Evolutionary conservation across 1,140 invertebrate species (phyloP), one percentile per base, ranked within the genome.

Genomic region (Aphidius gifuensis): DNA sequence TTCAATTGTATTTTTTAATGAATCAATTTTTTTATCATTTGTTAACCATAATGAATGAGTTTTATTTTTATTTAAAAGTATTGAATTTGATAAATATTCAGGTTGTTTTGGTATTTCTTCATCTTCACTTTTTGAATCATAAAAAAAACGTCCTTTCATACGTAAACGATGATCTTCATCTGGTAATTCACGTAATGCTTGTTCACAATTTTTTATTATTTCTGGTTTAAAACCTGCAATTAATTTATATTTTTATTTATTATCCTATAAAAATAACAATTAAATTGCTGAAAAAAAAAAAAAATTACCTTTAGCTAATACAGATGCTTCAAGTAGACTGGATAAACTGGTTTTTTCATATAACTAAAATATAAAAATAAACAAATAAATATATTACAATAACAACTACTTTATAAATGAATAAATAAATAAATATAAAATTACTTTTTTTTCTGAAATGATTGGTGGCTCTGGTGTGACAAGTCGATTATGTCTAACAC

Each of bases 281-380:
- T 21, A 39, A 40, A 7, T 39, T 39, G 16, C 16, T 16, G 46
- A 59, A 44, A 45, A 39, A 64, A 45, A 39, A 64, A 64, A 65
- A 64, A 66, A 58, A 76, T 67, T 71, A 80, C 79, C 80, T 82
- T 80, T 80, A 8, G 72, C 74, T 44, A 77, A 80, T 48, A 82
- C 80, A 51, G 80, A 82, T 47, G 80, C 79, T 74, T 80, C 80
- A 67, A 82, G 66, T 23, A 80, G 74, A 68, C 80, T 80, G 71
- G 80, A 82, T 64, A 82, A 80, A 63, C 80, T 82, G 60, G 79
- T 82, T 66, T 80, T 82, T 77, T 78, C 78, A 73, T 74, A 79
- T 9, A 65, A 74, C 80, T 82, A 73, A 49, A 81, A 75, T 23
- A 58, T 55, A 40, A 57, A 45, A 1, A 47, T 42, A 48, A 48